Base-by-base conservation (phyloP, 2,797 vertebrate species). In the Gadopsis bispinosus region DNA sequence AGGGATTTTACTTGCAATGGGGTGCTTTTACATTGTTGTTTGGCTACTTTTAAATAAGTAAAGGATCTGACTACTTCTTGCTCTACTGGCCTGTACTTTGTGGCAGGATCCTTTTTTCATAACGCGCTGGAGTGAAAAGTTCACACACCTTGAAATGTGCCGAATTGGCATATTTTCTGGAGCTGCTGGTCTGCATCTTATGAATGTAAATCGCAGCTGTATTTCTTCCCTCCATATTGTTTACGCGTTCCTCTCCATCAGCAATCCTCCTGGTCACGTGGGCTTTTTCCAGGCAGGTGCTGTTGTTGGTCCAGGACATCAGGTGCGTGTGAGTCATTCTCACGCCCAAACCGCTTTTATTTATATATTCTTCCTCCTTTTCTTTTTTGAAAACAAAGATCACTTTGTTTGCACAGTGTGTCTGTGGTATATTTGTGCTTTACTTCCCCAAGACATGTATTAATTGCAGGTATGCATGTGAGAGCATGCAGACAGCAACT, bases 401-500 rank as follows among this genome's bases (percentile, higher is more conserved):
- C 20, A 53, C 3, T 47, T 20, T 78, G 41, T 77, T 20, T 69
- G 41, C 22, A 48, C 47, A 33, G 8, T 51, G 35, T 51, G 35
- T 67, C 12, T 67, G 26, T 51, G 14, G 1, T 48, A 26, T 41
- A 31, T 55, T 43, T 17, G 7, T 69, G 37, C 20, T 47, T 77
- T 82, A 74, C 66, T 69, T 55, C 67, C 61, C 1, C 72, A 12
- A 41, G 72, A 71, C 65, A 50, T 69, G 64, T 65, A 41, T 69
- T 86, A 59, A 54, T 74, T 67, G 39, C 53, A 75, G 33, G 33
- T 39, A n/a, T 77, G 39, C 83, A 76, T 79, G 86, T 85, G 65
- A 83, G 75, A 74, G 66, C 80, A 77, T 63, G 77, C 81, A 85
- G 64, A 20, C 45, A 62, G 2, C 76, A 53, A 76, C 58, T 79